Percentiles rank a stretch among this genome's conserved stretches.
phyloP scores from a whole-genome alignment of 2,888 invertebrate species.

The Eulithis prunata region DNA sequence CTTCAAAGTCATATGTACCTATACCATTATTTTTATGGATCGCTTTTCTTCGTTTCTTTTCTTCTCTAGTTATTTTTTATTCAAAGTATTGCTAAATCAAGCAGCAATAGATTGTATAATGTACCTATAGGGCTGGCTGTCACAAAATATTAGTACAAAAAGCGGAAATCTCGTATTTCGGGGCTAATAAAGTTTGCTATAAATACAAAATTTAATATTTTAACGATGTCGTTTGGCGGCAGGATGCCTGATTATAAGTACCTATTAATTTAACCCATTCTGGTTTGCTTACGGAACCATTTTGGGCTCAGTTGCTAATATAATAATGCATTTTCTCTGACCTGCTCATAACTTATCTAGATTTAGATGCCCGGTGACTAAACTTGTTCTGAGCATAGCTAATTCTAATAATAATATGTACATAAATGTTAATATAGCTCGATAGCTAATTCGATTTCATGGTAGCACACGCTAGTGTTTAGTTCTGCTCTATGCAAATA shows the following conservation, averaged over 20 bases:
- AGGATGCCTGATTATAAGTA: constrained; percentile 25
- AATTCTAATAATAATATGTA: constrained; percentile 11
- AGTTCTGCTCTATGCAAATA: not conserved
- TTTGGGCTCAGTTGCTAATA: constrained; percentile 11
- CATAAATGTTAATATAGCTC: not conserved
- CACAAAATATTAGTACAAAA: constrained; percentile 11
- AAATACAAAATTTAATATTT: constrained; percentile 38
- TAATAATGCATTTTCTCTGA: constrained; percentile 23
- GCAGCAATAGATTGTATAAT: too few relatives aligned
- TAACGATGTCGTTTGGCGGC: constrained; percentile 29
- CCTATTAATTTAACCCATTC: constrained; percentile 32
- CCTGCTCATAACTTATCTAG: constrained; percentile 29
- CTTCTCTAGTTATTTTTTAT: too few relatives aligned
- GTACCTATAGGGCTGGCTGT: not conserved
- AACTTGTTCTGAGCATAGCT: constrained; percentile 36
- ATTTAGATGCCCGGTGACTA: constrained; percentile 30
- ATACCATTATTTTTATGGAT: too few relatives aligned
- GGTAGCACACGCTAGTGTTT: constrained; percentile 21
- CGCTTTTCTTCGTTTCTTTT: too few relatives aligned
- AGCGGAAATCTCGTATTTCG: constrained; percentile 44
- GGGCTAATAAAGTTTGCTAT: constrained; percentile 38
- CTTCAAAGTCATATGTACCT: too few relatives aligned
- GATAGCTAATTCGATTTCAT: constrained; percentile 40
- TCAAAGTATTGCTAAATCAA: too few relatives aligned
- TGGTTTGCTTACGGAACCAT: constrained; percentile 24